Percentiles rank a stretch among this genome's conserved stretches.
Evolutionary conservation across 2,113 vertebrate species (phyloP).

Genomic region (Sylvilagus bachmani): DNA sequence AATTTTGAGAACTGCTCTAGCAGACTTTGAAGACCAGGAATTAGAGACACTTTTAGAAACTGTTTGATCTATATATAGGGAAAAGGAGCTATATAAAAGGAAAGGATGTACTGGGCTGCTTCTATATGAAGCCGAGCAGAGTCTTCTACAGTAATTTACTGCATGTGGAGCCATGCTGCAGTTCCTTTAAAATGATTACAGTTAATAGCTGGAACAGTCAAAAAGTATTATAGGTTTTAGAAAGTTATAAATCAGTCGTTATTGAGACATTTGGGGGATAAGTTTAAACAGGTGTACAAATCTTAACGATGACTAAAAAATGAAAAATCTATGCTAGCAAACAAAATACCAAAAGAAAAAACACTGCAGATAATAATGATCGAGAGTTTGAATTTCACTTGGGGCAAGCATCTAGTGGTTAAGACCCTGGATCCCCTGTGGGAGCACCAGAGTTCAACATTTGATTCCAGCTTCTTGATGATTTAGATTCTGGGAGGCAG

Average conservation of each 20-base stretch:
- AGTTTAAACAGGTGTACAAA: constrained; percentile 7
- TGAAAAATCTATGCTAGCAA: neutral
- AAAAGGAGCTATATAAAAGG: constrained; percentile 74
- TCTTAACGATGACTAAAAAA: constrained; percentile 7
- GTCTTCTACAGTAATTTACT: constrained; percentile 57
- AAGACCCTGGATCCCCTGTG: too few species aligned
- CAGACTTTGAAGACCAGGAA: constrained; percentile 79
- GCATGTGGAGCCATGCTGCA: neutral
- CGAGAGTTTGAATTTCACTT: constrained; percentile 30
- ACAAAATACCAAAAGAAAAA: constrained; percentile 15
- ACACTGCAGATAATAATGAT: neutral
- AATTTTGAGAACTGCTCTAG: constrained; percentile 73
- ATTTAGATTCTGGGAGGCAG: too few species aligned
- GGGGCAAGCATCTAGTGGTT: too few species aligned
- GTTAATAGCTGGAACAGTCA: constrained; percentile 1
- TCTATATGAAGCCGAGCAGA: constrained; percentile 53
- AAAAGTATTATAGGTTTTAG: constrained; percentile 35
- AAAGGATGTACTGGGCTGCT: constrained; percentile 67
- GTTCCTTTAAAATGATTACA: constrained; percentile 48
- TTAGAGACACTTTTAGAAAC: constrained; percentile 77
- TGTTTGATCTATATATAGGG: constrained; percentile 81
- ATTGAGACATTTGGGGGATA: neutral
- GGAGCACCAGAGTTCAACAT: too few species aligned
- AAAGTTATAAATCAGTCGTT: neutral
- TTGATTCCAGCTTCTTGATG: too few species aligned